Evolutionary conservation across 2,113 vertebrate species (phyloP).

Genomic region (Sylvilagus bachmani): DNA sequence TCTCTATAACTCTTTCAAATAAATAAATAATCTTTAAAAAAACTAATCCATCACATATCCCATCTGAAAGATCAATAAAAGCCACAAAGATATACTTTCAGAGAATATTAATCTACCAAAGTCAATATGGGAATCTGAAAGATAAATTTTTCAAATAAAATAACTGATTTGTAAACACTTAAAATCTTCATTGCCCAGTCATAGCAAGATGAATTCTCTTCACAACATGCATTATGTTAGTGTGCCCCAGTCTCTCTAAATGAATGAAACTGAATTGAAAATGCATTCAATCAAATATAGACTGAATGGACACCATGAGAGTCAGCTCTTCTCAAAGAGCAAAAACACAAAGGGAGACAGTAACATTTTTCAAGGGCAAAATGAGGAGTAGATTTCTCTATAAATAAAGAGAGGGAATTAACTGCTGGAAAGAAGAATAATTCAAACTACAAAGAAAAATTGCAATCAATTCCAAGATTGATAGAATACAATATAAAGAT

Average conservation of each 20-base stretch:
- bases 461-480: constrained; percentile 11
- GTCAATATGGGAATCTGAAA: neutral
- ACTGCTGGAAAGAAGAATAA: neutral
- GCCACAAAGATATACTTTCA: neutral
- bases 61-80: neutral
- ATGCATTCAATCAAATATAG: neutral
- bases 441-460: neutral
- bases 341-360: neutral
- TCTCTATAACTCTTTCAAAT: no score
- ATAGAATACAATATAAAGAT: neutral
- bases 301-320: neutral
- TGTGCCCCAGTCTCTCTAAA: neutral
- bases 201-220: neutral
- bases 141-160: neutral
- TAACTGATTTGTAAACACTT: neutral
- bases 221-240: neutral
- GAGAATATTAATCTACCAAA: neutral
- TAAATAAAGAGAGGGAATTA: constrained; percentile 44
- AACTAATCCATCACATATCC: neutral
- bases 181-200: neutral
- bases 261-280: neutral
- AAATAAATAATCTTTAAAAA: no score
- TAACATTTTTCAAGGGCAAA: constrained; percentile 63
- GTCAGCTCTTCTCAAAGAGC: neutral
- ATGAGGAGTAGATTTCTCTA: neutral